Conservation (phyloP, 2,113 vertebrate species). For the Canis aureus region DNA sequence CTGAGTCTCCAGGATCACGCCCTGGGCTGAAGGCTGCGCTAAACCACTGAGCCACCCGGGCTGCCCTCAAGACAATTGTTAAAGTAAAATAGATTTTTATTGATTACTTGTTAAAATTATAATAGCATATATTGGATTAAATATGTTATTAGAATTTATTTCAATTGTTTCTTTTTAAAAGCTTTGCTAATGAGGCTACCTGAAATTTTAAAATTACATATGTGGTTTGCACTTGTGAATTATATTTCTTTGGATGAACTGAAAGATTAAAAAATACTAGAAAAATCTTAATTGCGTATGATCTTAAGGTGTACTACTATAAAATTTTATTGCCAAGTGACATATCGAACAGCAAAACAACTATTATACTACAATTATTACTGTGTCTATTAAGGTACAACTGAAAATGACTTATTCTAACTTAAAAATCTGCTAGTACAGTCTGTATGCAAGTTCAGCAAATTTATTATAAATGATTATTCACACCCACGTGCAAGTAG, state of each 20-base stretch:
- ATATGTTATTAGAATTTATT: background rate
- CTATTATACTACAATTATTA: constrained; percentile 66
- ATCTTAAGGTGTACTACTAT: background rate
- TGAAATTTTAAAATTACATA: background rate
- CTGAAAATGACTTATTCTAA: constrained; percentile 69
- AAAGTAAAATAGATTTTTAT: background rate
- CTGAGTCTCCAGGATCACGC: too few species aligned
- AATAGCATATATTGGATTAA: background rate
- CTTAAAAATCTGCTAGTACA: constrained; percentile 65
- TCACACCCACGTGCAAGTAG: background rate
- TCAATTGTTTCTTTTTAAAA: background rate
- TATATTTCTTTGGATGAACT: background rate
- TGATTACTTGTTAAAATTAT: background rate
- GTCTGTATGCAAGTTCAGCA: constrained; percentile 6
- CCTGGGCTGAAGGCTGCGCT: too few species aligned
- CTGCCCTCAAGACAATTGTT: too few species aligned
- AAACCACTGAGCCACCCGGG: too few species aligned
- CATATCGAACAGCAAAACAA: background rate
- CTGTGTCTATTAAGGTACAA: constrained; percentile 52
- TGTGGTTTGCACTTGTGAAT: background rate
- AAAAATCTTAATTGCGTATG: background rate
- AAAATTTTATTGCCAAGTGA: background rate
- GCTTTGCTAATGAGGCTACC: background rate
- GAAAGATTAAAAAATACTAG: background rate
- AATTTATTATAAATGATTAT: constrained; percentile 40